Conservation (phyloP, 2,888 invertebrate species). For the Drosophila subquinaria region DNA sequence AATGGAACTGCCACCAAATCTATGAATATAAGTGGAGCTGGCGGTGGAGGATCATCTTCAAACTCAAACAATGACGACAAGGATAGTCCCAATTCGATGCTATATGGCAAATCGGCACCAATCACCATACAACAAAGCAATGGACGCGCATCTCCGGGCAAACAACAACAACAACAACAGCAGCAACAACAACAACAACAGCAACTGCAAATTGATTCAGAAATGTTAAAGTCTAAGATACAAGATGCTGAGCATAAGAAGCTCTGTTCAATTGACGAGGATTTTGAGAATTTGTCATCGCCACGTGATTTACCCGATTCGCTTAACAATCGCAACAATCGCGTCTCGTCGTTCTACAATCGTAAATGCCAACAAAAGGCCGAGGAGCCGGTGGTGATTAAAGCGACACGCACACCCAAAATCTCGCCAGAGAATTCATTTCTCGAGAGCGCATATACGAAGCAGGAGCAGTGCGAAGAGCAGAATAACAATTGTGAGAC, state of each 20-base stretch:
- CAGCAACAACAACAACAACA: slow-evolving; percentile 38
- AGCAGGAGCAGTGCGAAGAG: slow-evolving; percentile 73
- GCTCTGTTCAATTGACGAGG: slow-evolving; percentile 82
- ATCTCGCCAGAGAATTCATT: slow-evolving; percentile 85
- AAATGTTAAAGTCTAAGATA: slow-evolving; percentile 86
- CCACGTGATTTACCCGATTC: slow-evolving; percentile 84
- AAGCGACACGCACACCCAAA: slow-evolving; percentile 84
- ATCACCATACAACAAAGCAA: slow-evolving; percentile 89
- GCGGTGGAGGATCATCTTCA: not conserved
- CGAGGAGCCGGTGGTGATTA: slow-evolving; percentile 83
- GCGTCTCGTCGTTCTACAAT: slow-evolving; percentile 67
- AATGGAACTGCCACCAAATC: slow-evolving; percentile 61
- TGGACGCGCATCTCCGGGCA: slow-evolving; percentile 85
- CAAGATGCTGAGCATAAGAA: slow-evolving; percentile 83
- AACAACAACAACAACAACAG: slow-evolving; percentile 60
- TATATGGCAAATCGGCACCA: slow-evolving; percentile 88
- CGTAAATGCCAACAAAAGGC: slow-evolving; percentile 71
- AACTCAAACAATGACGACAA: slow-evolving; percentile 51
- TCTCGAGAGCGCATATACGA: slow-evolving; percentile 83
- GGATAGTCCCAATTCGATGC: slow-evolving; percentile 74
- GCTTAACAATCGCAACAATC: slow-evolving; percentile 64
- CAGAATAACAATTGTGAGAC: slow-evolving; percentile 75
- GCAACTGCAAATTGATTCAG: slow-evolving; percentile 88
- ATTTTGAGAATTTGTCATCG: slow-evolving; percentile 83
- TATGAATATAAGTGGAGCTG: slow-evolving; percentile 73